phyloP scores from a whole-genome alignment of 2,888 invertebrate genomes.

The Cyrtodaria siliqua region DNA sequence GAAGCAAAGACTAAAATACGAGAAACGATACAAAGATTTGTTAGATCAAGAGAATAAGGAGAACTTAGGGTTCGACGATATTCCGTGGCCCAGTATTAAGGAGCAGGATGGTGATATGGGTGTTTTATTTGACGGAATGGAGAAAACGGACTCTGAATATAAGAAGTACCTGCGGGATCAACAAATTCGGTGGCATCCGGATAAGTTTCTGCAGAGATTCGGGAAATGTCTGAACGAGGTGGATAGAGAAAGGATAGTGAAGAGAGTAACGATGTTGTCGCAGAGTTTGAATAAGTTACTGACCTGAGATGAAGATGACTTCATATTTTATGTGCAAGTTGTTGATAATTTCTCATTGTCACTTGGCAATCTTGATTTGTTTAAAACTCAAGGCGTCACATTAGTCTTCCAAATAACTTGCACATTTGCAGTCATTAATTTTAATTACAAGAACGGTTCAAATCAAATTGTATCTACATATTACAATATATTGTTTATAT shows the following conservation, averaged over 20 bases:
- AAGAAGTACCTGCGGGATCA: conserved; percentile 78
- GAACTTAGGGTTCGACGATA: conserved; percentile 69
- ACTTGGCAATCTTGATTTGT: too few relatives aligned
- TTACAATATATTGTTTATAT: too few relatives aligned
- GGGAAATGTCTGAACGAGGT: conserved; percentile 65
- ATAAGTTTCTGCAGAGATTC: conserved; percentile 82
- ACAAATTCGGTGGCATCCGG: conserved; percentile 84
- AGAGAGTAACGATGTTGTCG: conserved; percentile 80
- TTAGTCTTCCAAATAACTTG: too few relatives aligned
- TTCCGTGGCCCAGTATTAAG: conserved; percentile 79
- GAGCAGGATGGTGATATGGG: conserved; percentile 60
- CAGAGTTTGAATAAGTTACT: conserved; percentile 76
- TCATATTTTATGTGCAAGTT: neutral
- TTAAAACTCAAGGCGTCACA: too few relatives aligned
- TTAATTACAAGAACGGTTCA: too few relatives aligned
- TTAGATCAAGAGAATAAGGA: conserved; percentile 41
- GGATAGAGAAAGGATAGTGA: conserved; percentile 73
- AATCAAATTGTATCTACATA: too few relatives aligned
- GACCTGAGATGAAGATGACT: neutral
- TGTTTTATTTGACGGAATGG: conserved; percentile 75
- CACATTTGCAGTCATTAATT: too few relatives aligned
- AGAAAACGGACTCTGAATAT: conserved; percentile 57
- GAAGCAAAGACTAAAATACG: conserved; percentile 69
- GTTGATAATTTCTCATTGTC: too few relatives aligned
- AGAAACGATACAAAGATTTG: conserved; percentile 63